Conservation (phyloP, 2,797 vertebrate species). For the Pteronotus mesoamericanus region DNA sequence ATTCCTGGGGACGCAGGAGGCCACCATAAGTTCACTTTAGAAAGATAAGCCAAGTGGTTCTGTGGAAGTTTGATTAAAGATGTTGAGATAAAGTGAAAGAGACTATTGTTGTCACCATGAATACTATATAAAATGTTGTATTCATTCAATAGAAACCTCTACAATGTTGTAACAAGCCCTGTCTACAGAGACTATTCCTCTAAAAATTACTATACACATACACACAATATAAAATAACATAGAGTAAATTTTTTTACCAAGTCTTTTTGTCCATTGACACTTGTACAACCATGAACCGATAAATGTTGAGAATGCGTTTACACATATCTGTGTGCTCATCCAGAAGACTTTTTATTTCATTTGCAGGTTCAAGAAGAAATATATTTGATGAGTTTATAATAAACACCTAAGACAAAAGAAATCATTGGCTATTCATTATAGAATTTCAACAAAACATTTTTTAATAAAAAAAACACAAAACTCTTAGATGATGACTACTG, state of each 20-base stretch:
- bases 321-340: slow-evolving; percentile 99
- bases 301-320: slow-evolving; percentile 98
- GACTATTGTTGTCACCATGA: not conserved
- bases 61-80: not conserved
- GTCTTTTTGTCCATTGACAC: slow-evolving; percentile 99
- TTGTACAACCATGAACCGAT: slow-evolving; percentile 98
- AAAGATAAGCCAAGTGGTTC: slow-evolving; percentile 10
- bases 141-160: not conserved
- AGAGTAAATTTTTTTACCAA: slow-evolving; percentile 86
- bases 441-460: slow-evolving; percentile 35
- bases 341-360: slow-evolving; percentile 94
- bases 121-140: slow-evolving; percentile 4
- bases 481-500: not conserved
- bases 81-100: not conserved
- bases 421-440: slow-evolving; percentile 37
- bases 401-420: slow-evolving; percentile 88
- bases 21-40: not conserved
- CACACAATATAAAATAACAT: not conserved
- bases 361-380: slow-evolving; percentile 96
- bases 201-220: slow-evolving; percentile 7
- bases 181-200: not conserved
- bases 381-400: slow-evolving; percentile 98
- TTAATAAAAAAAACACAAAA: slow-evolving; percentile 32
- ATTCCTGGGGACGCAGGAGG: not conserved
- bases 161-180: not conserved